A percentile compares a stretch with the other conserved stretches of the same genome.
Conservation (phyloP, 2,113 vertebrate genomes). For the Connochaetes taurinus region DNA sequence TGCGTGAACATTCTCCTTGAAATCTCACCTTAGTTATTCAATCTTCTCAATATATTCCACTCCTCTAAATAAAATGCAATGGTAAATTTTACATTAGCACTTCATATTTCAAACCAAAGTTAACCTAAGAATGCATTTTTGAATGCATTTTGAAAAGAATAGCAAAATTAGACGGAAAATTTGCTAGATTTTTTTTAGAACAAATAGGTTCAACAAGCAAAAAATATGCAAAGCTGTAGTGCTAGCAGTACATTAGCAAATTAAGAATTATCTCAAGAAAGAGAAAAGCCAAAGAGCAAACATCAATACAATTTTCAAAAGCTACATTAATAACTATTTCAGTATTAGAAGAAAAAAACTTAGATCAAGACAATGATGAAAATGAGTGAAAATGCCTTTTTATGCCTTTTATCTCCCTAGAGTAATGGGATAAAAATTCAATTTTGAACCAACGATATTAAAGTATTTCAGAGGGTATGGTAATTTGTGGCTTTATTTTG, state of each 20-base stretch:
- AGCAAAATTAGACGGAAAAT: neutral
- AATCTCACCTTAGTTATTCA: neutral
- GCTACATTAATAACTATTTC: conserved; percentile 3
- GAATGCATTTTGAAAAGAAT: neutral
- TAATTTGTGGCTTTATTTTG: conserved; percentile 9
- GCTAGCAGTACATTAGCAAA: conserved; percentile 32
- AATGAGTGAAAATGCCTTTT: neutral
- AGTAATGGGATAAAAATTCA: neutral
- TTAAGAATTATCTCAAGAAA: conserved; percentile 37
- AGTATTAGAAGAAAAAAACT: neutral
- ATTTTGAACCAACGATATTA: neutral
- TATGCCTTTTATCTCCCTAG: neutral
- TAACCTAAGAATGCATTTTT: conserved; percentile 2
- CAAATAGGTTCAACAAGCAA: conserved; percentile 34
- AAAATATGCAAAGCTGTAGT: conserved; percentile 23
- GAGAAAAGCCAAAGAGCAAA: conserved; percentile 42
- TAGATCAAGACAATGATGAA: neutral
- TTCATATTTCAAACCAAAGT: neutral
- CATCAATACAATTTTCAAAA: neutral
- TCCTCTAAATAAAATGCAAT: neutral
- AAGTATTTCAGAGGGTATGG: neutral
- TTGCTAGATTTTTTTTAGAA: neutral
- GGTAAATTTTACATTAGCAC: neutral
- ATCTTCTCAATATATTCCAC: neutral
- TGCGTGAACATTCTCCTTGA: neutral